Percentiles rank a stretch among this genome's conserved stretches.
phyloP scores from a whole-genome alignment of 1,140 invertebrate species.

The Phymastichus coffea region DNA sequence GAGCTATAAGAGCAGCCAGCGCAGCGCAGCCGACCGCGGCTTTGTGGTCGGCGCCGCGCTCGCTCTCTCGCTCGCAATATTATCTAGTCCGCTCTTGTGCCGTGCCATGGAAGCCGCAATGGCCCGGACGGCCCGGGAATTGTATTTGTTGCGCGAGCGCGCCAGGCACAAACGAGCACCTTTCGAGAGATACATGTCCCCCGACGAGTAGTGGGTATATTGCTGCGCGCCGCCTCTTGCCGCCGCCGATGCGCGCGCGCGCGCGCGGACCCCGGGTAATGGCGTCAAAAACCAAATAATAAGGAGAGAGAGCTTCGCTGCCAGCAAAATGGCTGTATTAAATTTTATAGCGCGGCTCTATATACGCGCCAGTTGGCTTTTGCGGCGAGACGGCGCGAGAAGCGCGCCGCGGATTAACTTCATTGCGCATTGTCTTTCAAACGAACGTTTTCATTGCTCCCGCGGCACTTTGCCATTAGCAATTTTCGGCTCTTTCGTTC shows the following conservation, averaged over 20 bases:
- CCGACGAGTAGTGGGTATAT: conserved; percentile 6
- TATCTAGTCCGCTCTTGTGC: conserved; percentile 51
- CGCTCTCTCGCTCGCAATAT: conserved; percentile 46
- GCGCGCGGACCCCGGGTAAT: not conserved
- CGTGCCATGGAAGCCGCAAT: conserved; percentile 44
- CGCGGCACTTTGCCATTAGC: too few relatives aligned
- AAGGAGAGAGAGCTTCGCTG: not conserved
- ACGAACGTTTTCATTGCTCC: too few relatives aligned
- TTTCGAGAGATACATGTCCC: conserved; percentile 32
- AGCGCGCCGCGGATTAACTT: conserved; percentile 4
- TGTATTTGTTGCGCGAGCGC: conserved; percentile 50
- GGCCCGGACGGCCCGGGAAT: conserved; percentile 40
- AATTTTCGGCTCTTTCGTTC: too few relatives aligned
- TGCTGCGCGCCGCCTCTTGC: too few relatives aligned
- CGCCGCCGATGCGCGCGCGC: not conserved
- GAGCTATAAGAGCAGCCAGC: too few relatives aligned
- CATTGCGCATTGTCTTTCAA: too few relatives aligned
- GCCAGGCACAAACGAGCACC: conserved; percentile 33
- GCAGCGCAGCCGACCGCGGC: conserved; percentile 46
- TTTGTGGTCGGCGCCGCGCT: conserved; percentile 43
- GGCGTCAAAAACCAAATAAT: conserved; percentile 28
- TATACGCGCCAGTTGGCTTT: too few relatives aligned
- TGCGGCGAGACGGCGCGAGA: not conserved
- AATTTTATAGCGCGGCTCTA: conserved; percentile 19
- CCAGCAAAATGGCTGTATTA: conserved; percentile 2